Conservation (phyloP, 2,113 vertebrate genomes). For the Gallinago undulata region DNA sequence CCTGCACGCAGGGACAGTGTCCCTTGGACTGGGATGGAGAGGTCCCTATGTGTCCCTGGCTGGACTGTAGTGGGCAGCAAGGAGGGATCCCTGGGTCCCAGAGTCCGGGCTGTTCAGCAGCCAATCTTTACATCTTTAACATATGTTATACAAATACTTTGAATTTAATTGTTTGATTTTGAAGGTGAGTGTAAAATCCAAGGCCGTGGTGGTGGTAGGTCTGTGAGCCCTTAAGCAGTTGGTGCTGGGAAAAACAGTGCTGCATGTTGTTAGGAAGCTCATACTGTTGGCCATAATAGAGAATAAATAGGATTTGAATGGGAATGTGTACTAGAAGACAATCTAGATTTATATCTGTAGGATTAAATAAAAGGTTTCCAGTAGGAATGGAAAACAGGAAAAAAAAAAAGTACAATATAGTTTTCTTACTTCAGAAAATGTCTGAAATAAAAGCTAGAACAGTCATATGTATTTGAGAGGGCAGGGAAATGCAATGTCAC, state of each 20-base stretch:
- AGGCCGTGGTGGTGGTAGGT: background rate
- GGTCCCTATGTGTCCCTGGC: fast-evolving
- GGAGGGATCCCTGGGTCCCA: background rate
- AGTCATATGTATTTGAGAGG: background rate
- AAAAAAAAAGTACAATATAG: background rate
- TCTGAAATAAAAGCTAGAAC: background rate
- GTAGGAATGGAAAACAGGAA: background rate
- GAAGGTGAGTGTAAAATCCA: background rate
- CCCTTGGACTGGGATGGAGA: background rate
- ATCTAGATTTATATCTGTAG: background rate
- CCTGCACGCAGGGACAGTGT: background rate
- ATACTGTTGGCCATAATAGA: background rate
- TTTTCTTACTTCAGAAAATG: background rate
- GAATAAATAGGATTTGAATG: background rate
- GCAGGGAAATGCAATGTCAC: background rate
- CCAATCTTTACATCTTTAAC: background rate
- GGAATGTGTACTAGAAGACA: background rate
- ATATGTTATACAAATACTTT: background rate
- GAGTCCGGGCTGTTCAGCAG: background rate
- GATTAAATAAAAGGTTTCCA: background rate
- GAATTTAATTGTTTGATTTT: background rate
- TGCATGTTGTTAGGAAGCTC: background rate
- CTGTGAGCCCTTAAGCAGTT: background rate
- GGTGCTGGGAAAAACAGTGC: background rate
- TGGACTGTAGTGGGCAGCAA: background rate